phyloP scores from a whole-genome alignment of 2,888 invertebrate genomes.

The Escarpia spicata region DNA sequence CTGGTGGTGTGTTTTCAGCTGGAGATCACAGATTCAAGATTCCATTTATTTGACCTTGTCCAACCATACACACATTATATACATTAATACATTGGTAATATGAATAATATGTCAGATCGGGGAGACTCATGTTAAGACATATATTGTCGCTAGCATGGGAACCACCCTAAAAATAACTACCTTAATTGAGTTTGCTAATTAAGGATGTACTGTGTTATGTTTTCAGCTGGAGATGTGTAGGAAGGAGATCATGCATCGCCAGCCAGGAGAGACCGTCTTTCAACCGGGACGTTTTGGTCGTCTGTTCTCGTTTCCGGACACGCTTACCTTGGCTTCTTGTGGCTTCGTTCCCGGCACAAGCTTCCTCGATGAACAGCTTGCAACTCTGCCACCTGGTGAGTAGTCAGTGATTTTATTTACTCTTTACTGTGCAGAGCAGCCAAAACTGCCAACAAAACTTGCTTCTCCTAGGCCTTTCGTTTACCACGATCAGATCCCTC shows the following conservation, averaged over 20 bases:
- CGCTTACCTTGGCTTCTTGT: background rate
- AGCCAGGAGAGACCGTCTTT: conserved; percentile 19
- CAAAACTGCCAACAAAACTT: no score
- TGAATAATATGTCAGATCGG: no score
- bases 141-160: no score
- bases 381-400: background rate
- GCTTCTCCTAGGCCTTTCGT: no score
- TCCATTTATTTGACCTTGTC: no score
- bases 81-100: no score
- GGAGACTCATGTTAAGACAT: no score
- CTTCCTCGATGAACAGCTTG: background rate
- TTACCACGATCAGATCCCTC: no score
- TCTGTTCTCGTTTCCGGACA: conserved; percentile 30
- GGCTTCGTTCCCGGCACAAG: background rate
- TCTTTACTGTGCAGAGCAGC: no score
- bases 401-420: background rate
- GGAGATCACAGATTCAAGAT: no score
- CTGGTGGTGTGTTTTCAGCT: background rate
- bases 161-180: background rate
- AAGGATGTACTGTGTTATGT: background rate
- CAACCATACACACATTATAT: no score
- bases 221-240: conserved; percentile 14
- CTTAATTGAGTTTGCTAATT: background rate
- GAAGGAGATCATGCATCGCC: conserved; percentile 20
- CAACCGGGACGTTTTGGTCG: background rate